Conservation (phyloP, 2,888 invertebrate species). For the Mantis religiosa region DNA sequence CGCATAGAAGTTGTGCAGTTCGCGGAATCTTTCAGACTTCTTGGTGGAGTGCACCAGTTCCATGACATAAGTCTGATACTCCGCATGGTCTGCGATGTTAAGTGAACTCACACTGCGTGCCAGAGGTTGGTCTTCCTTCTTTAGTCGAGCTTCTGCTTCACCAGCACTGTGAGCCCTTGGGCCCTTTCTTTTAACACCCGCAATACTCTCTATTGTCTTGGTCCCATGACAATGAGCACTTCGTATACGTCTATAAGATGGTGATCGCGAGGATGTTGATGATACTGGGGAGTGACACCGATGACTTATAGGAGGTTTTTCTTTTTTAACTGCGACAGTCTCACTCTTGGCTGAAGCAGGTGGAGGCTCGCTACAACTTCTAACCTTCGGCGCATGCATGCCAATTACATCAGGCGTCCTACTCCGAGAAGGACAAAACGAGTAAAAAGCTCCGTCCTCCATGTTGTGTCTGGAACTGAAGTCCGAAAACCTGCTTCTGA, state of each 20-base stretch:
- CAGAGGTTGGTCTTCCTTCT: constrained; percentile 36
- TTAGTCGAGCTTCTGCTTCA: constrained; percentile 49
- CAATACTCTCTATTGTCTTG: constrained; percentile 42
- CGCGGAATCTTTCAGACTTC: constrained; percentile 69
- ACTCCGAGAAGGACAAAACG: constrained; percentile 37
- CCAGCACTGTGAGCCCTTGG: constrained; percentile 63
- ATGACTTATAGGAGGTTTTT: background rate
- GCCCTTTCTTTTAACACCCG: constrained; percentile 44
- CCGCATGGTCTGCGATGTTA: constrained; percentile 50
- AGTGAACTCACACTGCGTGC: constrained; percentile 48
- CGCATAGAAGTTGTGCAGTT: constrained; percentile 78
- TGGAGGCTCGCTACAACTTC: constrained; percentile 64
- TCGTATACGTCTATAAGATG: constrained; percentile 62
- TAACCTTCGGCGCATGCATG: constrained; percentile 42
- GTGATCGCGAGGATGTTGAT: constrained; percentile 48
- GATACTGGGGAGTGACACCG: constrained; percentile 35
- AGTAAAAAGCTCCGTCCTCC: background rate
- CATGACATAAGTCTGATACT: constrained; percentile 63
- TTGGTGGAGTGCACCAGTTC: constrained; percentile 60
- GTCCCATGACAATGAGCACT: constrained; percentile 47
- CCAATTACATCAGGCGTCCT: constrained; percentile 41
- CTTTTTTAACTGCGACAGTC: background rate
- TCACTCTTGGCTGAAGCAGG: background rate
- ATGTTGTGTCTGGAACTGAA: background rate
- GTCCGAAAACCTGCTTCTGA: background rate